Evolutionary conservation across 2,888 invertebrate species (phyloP), one percentile per base, ranked within the genome.

Genomic region (Campaea margaritaria): DNA sequence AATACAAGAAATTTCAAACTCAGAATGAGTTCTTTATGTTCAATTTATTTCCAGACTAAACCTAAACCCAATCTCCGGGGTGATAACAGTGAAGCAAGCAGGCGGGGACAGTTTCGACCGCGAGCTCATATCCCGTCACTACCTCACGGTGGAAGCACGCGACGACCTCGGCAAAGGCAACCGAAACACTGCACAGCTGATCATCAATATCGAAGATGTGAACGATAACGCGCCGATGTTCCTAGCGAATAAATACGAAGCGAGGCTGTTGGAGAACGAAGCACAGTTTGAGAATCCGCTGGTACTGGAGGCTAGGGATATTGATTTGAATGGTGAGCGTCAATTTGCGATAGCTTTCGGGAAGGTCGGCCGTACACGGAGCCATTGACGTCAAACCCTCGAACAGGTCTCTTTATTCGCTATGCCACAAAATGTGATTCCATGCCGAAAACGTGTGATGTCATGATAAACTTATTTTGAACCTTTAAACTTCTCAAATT

Each of bases 151-250:
- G 0, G 97, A 97, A 82, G 99, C 98, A 0, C 93, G 97, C 54
- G 99, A 99, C 80, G 96, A 97, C 83, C 93, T 96, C 49, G 97
- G 97, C 14, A 93, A 94, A 75, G 97, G 97, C 49, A 86, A 83
- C 53, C 94, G 97, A 51, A 97, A 97, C 79, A 96, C 97, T 0
- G 97, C 95, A 0, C 97, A 97, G 79, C 87, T 98, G 12, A 94
- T 97, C 5, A 94, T 98, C 5, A 96, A 96, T 72, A 95, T 98
- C 41, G 95, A 95, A 70, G 98, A 98, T 82, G 95, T 97, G 0
- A 98, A 98, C 75, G 98, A 98, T 78, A 98, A 98, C 80, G 94
- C 96, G 0, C 99, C 99, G 0, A 93, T 95, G 70, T 99, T 98
- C 81, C 85, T 95, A 0, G 96, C 96, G 63, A 95, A 94, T 60